Base-by-base conservation (phyloP, 2,797 vertebrate species). In the Danionella dracula region DNA sequence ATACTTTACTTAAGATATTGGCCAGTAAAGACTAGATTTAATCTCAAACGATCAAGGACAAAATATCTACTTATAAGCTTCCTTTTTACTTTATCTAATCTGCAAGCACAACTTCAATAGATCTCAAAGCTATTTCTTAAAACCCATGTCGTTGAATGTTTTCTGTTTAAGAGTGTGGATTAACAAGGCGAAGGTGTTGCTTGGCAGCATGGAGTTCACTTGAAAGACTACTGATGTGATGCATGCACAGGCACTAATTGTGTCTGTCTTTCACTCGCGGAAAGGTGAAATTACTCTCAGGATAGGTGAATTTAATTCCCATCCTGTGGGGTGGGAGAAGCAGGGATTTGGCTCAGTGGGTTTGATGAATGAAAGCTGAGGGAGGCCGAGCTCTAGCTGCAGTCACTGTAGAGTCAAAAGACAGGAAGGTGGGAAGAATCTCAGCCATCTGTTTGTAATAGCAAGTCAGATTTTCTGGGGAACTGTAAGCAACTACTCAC, bases 181-280 rank as follows among this genome's bases (percentile, higher is more conserved):
- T 68, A 76, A 71, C 67, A 71, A 65, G 66, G 70, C 68, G 64
- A 70, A 70, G 71, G 58, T 68, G 71, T 58, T 71, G 71, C 55
- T 55, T 56, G 58, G 48, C 45, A 66, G 62, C 4, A 64, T 23
- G 5, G 35, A 63, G 68, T 71, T 67, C 21, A 50, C 54, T 55
- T 50, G 58, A 57, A 70, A 46, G 42, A 16, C 54, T 40, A 27
- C 70, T 38, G 66, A 68, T 70, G 45, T 70, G 70, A 72, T 70
- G 76, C 67, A 70, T 73, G 59, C 66, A 55, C 69, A 65, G 71
- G 66, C 63, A 17, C 70, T 77, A 73, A 77, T 77, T 77, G 76
- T 72, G 58, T 73, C 63, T 71, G 76, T 70, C 76, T 75, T 72
- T 34, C 38, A 66, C 62, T 50, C 66, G 53, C 63, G 60, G 71